These are phyloP conservation scores for Agrochola circellaris DNA, from an alignment of 2,888 invertebrate genomes.

Conservation along the genomic window DNA sequence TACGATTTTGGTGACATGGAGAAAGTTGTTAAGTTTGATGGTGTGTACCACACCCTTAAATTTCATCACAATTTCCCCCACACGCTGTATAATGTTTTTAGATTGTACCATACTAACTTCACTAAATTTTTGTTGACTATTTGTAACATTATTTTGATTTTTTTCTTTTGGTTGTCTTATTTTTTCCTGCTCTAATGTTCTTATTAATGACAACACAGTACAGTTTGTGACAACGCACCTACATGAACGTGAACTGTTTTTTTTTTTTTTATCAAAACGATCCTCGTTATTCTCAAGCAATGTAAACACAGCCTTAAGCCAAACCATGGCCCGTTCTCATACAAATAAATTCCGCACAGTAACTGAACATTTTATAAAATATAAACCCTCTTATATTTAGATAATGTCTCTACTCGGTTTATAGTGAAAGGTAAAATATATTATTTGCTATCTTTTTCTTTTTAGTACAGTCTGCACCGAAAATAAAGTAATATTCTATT, in stretches of 20 bases:
- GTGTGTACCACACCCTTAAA: too few relatives aligned
- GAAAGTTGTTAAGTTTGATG: neutral
- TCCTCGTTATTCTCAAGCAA: constrained; percentile 1
- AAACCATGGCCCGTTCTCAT: constrained; percentile 33
- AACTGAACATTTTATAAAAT: constrained; percentile 43
- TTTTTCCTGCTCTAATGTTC: neutral
- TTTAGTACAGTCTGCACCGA: constrained; percentile 35
- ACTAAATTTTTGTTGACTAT: too few relatives aligned
- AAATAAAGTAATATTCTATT: constrained; percentile 5
- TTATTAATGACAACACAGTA: neutral
- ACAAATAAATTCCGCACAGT: constrained; percentile 46
- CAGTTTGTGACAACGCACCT: neutral
- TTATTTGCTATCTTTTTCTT: constrained; percentile 45
- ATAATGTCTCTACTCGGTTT: constrained; percentile 46
- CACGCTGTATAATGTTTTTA: too few relatives aligned
- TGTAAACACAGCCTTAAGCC: constrained; percentile 13
- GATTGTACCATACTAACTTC: too few relatives aligned
- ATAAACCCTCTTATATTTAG: constrained; percentile 50
- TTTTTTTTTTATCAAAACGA: neutral
- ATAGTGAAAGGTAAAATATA: constrained; percentile 54
- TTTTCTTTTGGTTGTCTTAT: neutral
- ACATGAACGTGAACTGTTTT: too few relatives aligned
- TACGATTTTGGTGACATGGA: neutral
- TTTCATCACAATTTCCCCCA: too few relatives aligned
- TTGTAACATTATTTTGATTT: too few relatives aligned